Evolutionary conservation across 2,888 invertebrate species (phyloP), one percentile per base, ranked within the genome.

Genomic region (Hyles lineata): DNA sequence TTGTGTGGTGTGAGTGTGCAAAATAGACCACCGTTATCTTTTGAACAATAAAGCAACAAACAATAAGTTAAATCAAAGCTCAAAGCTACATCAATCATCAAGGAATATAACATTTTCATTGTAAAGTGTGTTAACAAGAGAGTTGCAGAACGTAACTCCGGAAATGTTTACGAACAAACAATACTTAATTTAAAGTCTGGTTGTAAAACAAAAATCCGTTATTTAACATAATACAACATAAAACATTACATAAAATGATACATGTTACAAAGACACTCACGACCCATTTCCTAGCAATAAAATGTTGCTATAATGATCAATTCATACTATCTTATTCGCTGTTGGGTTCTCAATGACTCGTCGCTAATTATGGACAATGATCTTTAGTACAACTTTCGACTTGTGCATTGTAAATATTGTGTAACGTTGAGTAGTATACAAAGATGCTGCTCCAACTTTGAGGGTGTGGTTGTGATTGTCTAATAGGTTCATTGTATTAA

Each of bases 321-420:
- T 69, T 70, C 21, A 70, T 70, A 58, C 5, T 2, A 52, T 32
- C 23, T 35, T 35, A 67, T 67, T 11, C 58, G 55, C 32, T 15
- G n/a, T 29, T 70, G 25, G 19, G 23, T 25, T 69, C 17, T 52
- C 25, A 70, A 70, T 70, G 55, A 70, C 70, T 55, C 70, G 70
- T 70, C 21, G 21, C 70, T 70, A 70, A 70, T 70, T 70, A 58
- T 70, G 32, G 55, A 29, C 58, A 55, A 55, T 11, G 55, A 58
- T 70, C 52, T 70, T 58, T 32, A 29, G 70, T n/a, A 70, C 25
- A 29, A 55, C 70, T 70, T 70, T 70, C 55, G 43, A 55, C n/a
- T 23, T 50, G 23, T 21, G 62, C 8, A 62, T 19, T 7, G 55
- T 55, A n/a, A 55, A n/a, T 35, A n/a, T 32, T 9, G n/a, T 29